Percentiles rank a stretch among this genome's conserved stretches.
phyloP scores from a whole-genome alignment of 2,797 vertebrate genomes.

The Karalla daura region DNA sequence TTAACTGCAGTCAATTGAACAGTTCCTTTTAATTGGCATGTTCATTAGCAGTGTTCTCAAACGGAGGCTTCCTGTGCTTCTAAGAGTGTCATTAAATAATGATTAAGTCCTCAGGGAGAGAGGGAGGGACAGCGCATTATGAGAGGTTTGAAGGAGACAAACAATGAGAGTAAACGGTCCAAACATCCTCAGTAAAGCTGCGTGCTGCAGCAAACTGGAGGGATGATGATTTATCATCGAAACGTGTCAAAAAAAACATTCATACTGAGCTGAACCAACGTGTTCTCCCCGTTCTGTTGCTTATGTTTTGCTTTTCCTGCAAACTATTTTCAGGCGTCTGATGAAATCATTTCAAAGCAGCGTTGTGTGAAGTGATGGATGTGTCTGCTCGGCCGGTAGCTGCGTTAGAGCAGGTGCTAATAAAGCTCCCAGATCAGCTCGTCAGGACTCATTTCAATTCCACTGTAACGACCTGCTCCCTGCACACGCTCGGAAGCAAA shows the following conservation, averaged over 20 bases:
- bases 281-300: neutral
- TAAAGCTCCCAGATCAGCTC: slow-evolving; percentile 23
- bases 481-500: too few species aligned
- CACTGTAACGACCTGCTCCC: slow-evolving; percentile 4
- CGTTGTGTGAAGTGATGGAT: slow-evolving; percentile 18
- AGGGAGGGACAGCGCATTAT: neutral
- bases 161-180: slow-evolving; percentile 24
- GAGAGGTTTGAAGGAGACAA: slow-evolving; percentile 3
- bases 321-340: neutral
- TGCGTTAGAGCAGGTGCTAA: slow-evolving; percentile 26
- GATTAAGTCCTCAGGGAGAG: slow-evolving; percentile 36
- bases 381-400: neutral
- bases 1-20: slow-evolving; percentile 22
- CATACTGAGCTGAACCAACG: too few species aligned
- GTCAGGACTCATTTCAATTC: slow-evolving; percentile 10
- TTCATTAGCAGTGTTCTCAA: slow-evolving; percentile 36
- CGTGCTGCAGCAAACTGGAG: too few species aligned
- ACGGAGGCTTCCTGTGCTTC: slow-evolving; percentile 31
- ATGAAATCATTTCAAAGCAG: slow-evolving; percentile 4
- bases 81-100: slow-evolving; percentile 57
- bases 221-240: too few species aligned
- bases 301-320: neutral
- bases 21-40: slow-evolving; percentile 42
- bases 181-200: slow-evolving; percentile 8
- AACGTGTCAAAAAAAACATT: too few species aligned